Evolutionary conservation across 2,888 invertebrate genomes (phyloP), one percentile per base, ranked within the genome.

Genomic region (Omphaloscelis lunosa): DNA sequence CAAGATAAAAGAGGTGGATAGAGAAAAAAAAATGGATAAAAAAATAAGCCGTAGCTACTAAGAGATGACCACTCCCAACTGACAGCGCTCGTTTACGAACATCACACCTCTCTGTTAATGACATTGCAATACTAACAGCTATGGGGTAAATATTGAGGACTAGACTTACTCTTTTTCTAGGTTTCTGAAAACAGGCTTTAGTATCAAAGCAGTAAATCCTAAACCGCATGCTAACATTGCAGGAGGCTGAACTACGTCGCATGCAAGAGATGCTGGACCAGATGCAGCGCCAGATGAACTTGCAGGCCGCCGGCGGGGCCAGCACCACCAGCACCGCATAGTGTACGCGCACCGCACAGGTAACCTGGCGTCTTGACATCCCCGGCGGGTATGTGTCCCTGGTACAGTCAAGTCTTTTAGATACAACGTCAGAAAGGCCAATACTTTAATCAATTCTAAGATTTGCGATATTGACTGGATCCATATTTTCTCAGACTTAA

Each of bases 231-330:
- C 0, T 53, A 34, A 62, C 17, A 51, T 72, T 79, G 5, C 80
- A 99, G 95, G 99, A 99, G 92, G 99, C 99, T 0, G 99, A 99
- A 95, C 95, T 99, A 86, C 98, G 98, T 76, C 98, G 99, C 88
- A 99, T 99, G 99, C 99, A 99, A 92, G 99, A 99, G 94, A 98
- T 99, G 98, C 94, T 99, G 90, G 98, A 98, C 56, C 98, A 98
- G 92, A 99, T 99, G 99, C 99, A 99, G 96, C 99, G 99, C 0
- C 99, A 99, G 97, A 99, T 99, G 97, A 97, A 98, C 92, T 97
- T 98, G 90, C 98, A 98, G 90, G 96, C 96, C 17, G 93, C 94
- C 56, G 91, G 92, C 83, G 90, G 90, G 58, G 91, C 93, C 63
- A 91, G 91, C 79, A 90, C 93, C 75, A 95, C 93, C 75, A 93